Evolutionary conservation across 2,888 invertebrate species (phyloP), one percentile per base, ranked within the genome.

Genomic region (Hoplodrina blanda): DNA sequence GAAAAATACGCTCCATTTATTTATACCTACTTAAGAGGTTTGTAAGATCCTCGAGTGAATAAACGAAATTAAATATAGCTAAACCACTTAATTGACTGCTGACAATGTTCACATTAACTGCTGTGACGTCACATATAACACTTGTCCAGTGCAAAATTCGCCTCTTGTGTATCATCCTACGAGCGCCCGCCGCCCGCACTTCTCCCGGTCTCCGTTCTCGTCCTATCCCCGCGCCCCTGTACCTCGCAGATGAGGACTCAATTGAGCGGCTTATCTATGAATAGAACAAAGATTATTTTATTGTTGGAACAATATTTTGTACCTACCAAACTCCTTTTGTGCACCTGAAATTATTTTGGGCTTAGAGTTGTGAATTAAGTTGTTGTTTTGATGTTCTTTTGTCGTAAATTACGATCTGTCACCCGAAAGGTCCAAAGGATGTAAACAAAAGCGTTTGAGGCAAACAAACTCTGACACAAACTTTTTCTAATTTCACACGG

Each of bases 1-100:
- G 13, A 49, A 72, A 67, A 72, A 60, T 60, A 67, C 52, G 13
- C 52, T 67, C 10, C 20, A 8, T 71, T 66, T 66, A 52, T 62
- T 77, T 49, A 33, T 25, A 49, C 6, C 19, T 17, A 49, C 7
- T 25, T 11, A 15, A 46, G 46, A 44, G 44, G 13, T 62, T 62
- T 55, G 44, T 20, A n/a, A 46, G 44, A 55, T 52, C 10, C 49
- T 54, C n/a, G 20, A 57, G 46, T 25, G 11, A 69, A 65, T 50
- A 46, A 60, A 52, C 30, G 4, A 53, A 60, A 46, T 46, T 10
- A 60, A 59, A 50, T 25, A 25, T 25, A 25, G 25, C 2, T 25
- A 25, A 25, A 25, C 25, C 25, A 25, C 25, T 25, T 25, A 25
- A 25, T 25, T 25, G 1, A 25, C 25, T 2, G 25, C 25, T 25